phyloP scores from a whole-genome alignment of 53 echinoderm and acorn worm species.

The Echinometra lucunter region DNA sequence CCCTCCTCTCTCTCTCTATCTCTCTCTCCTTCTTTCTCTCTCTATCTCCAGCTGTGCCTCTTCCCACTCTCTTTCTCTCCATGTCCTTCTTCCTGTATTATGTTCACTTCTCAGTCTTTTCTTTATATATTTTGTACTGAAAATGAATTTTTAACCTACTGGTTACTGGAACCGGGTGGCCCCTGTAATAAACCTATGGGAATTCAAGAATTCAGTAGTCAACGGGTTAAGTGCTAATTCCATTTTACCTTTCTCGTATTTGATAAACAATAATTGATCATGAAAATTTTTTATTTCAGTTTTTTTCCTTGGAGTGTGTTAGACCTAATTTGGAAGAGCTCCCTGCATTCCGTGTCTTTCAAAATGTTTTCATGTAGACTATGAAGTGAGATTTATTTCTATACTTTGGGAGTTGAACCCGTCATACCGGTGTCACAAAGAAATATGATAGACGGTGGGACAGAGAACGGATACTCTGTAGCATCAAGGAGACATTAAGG shows the following conservation, averaged over 20 bases:
- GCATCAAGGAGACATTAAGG: background rate
- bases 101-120: background rate
- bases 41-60: background rate
- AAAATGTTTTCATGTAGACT: background rate
- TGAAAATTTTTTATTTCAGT: no score
- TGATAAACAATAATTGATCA: no score
- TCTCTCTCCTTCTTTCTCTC: no score
- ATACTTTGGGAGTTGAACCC: conserved; percentile 18
- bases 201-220: no score
- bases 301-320: background rate
- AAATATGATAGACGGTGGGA: conserved; percentile 36
- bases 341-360: background rate
- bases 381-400: background rate
- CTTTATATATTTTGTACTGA: no score
- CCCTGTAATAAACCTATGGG: no score
- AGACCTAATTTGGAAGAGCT: background rate
- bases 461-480: background rate
- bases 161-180: no score
- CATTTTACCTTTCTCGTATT: no score
- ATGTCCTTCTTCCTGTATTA: background rate
- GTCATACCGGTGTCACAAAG: conserved; percentile 24
- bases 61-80: background rate
- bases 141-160: no score
- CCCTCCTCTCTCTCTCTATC: no score
- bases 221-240: no score